These are phyloP conservation scores for Chelidonichthys spinosus DNA, from an alignment of 2,797 vertebrate genomes.

Conservation along the genomic window DNA sequence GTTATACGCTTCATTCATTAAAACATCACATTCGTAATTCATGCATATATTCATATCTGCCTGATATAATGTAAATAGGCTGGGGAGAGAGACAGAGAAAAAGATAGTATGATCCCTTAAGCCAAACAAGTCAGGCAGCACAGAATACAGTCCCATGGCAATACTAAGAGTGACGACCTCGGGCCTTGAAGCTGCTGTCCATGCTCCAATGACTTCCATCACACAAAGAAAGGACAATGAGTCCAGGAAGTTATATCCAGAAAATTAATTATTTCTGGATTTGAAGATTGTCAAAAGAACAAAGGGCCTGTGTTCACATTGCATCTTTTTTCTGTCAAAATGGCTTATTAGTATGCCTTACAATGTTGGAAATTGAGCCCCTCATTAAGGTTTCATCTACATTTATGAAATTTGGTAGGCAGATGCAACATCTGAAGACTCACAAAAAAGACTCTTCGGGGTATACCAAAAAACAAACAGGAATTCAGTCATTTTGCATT, in stretches of 20 bases:
- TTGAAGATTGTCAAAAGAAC: not conserved
- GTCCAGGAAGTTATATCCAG: not conserved
- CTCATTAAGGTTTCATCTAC: too few species aligned
- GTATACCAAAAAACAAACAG: too few species aligned
- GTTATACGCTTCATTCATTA: constrained; percentile 40
- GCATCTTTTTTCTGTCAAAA: too few species aligned
- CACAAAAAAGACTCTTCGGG: too few species aligned
- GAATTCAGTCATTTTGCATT: too few species aligned
- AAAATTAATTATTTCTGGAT: not conserved
- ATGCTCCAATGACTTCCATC: constrained; percentile 32
- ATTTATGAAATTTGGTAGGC: too few species aligned
- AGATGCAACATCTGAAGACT: too few species aligned
- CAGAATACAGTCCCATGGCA: constrained; percentile 45
- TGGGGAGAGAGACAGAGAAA: constrained; percentile 4
- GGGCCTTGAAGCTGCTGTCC: constrained; percentile 37
- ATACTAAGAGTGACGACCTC: constrained; percentile 48
- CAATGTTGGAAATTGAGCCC: too few species aligned
- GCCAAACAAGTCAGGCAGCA: constrained; percentile 53
- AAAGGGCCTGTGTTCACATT: not conserved
- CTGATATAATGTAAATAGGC: constrained; percentile 22
- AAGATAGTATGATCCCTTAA: constrained; percentile 40
- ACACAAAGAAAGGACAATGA: constrained; percentile 16
- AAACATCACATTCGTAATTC: constrained; percentile 38
- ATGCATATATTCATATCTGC: constrained; percentile 60
- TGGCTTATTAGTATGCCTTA: too few species aligned